Evolutionary conservation across 2,113 vertebrate species (phyloP), one percentile per base, ranked within the genome.

Genomic region (Asarcornis scutulata): DNA sequence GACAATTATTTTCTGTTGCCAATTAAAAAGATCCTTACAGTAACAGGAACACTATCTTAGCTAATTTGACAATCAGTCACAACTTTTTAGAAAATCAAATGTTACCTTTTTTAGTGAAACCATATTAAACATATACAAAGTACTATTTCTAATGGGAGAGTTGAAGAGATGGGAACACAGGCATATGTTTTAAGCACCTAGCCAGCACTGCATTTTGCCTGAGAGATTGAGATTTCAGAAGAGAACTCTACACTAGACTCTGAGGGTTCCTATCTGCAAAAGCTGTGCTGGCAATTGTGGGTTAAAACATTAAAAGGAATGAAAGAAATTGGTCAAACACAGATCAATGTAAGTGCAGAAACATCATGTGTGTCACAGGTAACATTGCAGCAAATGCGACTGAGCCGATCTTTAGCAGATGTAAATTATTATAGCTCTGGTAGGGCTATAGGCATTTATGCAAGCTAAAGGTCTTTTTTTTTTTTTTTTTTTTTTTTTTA

Each of bases 1-100:
- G 36, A 73, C 38, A 4, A 4, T 14, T 79, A 10, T 55, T 66
- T 48, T 58, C 55, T 56, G 29, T 29, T 38, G 0, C 69, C 60
- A 89, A 68, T 88, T 87, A 78, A 73, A 77, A 69, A 21, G 29
- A 62, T 93, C 48, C 38, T 86, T 76, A 42, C 11, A 66, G 27
- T 44, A 80, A 62, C 8, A 75, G 44, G 83, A 90, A 62, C 1
- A 1, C 67, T 72, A 80, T 72, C 80, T 55, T 88, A 80, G 56
- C 69, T 94, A 63, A 93, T 91, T 81, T 86, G 95, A 97, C 95
- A 97, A 95, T 96, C 86, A 93, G 60, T 76, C 78, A 53, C 42
- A 80, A 73, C 91, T 53, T 94, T 84, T 90, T 91, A 84, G 17
- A 29, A 92, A 92, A 86, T 38, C 26, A 95, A 92, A 63, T 55